phyloP scores from a whole-genome alignment of 2,888 invertebrate species.

The Salticus scenicus region DNA sequence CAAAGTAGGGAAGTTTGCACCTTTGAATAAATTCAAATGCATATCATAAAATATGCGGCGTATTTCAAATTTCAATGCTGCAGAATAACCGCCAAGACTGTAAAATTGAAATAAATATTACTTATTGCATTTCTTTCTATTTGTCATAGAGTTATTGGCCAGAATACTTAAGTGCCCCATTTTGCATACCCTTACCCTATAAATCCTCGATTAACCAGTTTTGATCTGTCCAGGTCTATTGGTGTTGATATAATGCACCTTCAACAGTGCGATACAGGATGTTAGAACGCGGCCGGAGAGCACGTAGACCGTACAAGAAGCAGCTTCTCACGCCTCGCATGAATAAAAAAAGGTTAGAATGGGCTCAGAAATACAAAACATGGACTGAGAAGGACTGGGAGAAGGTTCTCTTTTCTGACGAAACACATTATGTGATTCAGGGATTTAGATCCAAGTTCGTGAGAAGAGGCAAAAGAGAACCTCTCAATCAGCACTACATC shows the following conservation, averaged over 20 bases:
- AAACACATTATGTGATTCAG: not conserved
- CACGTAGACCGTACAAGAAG: slow-evolving; percentile 8
- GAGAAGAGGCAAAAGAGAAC: slow-evolving; percentile 4
- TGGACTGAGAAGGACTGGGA: not conserved
- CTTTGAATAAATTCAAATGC: too few species aligned
- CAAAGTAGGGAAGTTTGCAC: too few species aligned
- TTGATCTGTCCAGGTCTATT: slow-evolving; percentile 3
- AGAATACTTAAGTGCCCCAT: too few species aligned
- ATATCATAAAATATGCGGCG: too few species aligned
- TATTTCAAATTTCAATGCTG: too few species aligned
- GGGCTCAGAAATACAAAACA: not conserved
- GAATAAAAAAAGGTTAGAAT: not conserved
- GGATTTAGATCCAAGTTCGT: not conserved
- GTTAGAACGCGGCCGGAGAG: not conserved
- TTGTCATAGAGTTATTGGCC: too few species aligned
- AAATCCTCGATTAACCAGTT: slow-evolving; percentile 1
- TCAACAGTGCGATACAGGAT: slow-evolving; percentile 14
- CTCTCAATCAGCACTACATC: not conserved
- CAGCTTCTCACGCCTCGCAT: not conserved
- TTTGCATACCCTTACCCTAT: too few species aligned
- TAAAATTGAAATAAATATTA: too few species aligned
- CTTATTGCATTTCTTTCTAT: too few species aligned
- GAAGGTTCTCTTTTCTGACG: not conserved
- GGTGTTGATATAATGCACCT: slow-evolving; percentile 2
- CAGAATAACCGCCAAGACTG: too few species aligned